Conservation (phyloP, 2,113 vertebrate genomes). For the Gasterosteus nipponicus region DNA sequence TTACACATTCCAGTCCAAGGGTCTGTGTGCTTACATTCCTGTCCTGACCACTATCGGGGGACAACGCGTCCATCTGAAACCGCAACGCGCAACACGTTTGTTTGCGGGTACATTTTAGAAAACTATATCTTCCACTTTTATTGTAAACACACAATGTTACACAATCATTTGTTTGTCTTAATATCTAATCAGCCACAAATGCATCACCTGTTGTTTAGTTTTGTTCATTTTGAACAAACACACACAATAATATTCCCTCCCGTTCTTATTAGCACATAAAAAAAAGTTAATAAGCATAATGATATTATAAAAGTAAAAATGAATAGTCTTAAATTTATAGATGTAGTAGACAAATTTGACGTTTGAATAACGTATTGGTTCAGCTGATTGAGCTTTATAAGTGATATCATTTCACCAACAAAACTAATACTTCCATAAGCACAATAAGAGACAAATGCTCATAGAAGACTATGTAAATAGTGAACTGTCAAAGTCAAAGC, state of each 20-base stretch:
- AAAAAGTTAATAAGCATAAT: not conserved
- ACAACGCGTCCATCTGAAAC: slow-evolving; percentile 30
- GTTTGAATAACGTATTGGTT: not conserved
- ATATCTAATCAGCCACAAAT: not conserved
- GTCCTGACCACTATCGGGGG: not conserved
- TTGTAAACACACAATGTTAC: not conserved
- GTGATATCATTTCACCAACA: not conserved
- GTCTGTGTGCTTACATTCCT: slow-evolving; percentile 38
- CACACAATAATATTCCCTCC: not conserved
- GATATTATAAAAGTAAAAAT: not conserved
- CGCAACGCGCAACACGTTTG: not conserved
- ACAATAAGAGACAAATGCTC: not conserved
- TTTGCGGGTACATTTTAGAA: not conserved
- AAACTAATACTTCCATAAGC: too few species aligned
- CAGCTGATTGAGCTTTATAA: not conserved
- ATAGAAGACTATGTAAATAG: not conserved
- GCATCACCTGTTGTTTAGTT: not conserved
- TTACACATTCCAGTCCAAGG: slow-evolving; percentile 31
- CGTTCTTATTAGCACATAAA: not conserved
- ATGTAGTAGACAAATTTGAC: not conserved
- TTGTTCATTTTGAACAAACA: not conserved
- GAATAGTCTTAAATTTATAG: not conserved
- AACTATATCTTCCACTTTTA: not conserved
- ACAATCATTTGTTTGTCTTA: not conserved
- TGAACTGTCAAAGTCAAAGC: too few species aligned